Conservation (phyloP, 2,888 invertebrate species). For the Eupithecia vulgata region DNA sequence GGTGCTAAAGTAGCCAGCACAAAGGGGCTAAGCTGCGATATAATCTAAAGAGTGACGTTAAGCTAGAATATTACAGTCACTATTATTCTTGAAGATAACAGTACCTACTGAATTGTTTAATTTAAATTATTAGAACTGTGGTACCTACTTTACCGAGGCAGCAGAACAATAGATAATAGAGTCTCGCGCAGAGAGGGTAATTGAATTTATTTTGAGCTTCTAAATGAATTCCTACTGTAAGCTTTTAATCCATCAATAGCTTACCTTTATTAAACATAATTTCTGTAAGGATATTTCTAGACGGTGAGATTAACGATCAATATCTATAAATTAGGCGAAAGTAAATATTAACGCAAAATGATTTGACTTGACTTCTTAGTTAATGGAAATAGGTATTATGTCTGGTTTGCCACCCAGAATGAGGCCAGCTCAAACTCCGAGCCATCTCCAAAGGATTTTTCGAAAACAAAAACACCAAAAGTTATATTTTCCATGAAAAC, state of each 20-base stretch:
- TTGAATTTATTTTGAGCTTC: conserved; percentile 39
- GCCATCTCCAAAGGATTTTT: not conserved
- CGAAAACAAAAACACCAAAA: not conserved
- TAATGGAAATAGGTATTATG: too few relatives aligned
- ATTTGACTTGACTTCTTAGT: too few relatives aligned
- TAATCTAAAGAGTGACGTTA: conserved; percentile 64
- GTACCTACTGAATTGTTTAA: conserved; percentile 57
- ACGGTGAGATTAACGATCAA: not conserved
- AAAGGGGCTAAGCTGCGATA: conserved; percentile 61
- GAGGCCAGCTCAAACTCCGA: not conserved
- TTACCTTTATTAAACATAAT: not conserved
- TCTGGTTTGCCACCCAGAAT: not conserved
- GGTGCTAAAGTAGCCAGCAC: conserved; percentile 56
- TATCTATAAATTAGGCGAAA: not conserved
- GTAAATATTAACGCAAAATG: not conserved
- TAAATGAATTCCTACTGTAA: conserved; percentile 24
- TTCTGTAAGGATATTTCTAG: not conserved
- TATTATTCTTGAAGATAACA: conserved; percentile 62
- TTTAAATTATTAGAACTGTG: conserved; percentile 55
- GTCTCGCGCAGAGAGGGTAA: conserved; percentile 33
- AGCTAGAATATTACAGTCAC: conserved; percentile 62
- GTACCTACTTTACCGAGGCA: conserved; percentile 38
- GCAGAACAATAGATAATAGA: conserved; percentile 42
- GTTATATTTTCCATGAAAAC: not conserved
- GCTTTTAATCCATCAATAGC: conserved; percentile 15